Evolutionary conservation across 1,140 invertebrate genomes (phyloP).

Genomic region (Brachionus sp.): DNA sequence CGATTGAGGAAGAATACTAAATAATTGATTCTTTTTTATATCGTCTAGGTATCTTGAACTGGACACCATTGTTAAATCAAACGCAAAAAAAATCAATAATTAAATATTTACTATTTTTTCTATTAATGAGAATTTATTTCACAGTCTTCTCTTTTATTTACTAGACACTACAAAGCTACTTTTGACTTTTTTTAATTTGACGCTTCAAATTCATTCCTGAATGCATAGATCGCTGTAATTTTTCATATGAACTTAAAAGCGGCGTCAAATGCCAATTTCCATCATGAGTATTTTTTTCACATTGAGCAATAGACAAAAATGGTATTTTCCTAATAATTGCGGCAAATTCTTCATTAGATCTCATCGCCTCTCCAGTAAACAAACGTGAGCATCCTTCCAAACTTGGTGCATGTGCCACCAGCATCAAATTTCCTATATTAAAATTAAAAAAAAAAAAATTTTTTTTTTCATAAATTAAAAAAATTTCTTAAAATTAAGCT

Average conservation of each 20-base stretch:
- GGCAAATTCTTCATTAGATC: background rate
- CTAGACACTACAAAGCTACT: background rate
- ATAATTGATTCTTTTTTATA: background rate
- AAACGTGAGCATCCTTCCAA: constrained; percentile 30
- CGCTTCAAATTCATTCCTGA: background rate
- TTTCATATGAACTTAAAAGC: background rate
- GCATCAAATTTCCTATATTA: constrained; percentile 9
- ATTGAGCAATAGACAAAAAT: constrained; percentile 45
- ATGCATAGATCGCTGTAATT: background rate
- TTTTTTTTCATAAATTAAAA: background rate
- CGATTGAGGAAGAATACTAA: background rate
- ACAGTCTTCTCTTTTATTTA: background rate
- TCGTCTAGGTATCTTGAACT: background rate
- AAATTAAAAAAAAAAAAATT: background rate
- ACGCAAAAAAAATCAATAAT: background rate
- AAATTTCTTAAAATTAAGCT: background rate
- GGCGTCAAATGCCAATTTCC: background rate
- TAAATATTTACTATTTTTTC: background rate
- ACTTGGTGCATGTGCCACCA: constrained; percentile 42
- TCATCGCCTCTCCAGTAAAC: background rate
- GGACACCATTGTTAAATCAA: background rate
- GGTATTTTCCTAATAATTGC: constrained; percentile 1
- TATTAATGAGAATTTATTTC: background rate
- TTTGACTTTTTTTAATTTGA: background rate
- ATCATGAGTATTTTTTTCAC: constrained; percentile 24